Percentiles rank a stretch among this genome's conserved stretches.
phyloP scores from a whole-genome alignment of 1,140 invertebrate species.

The Musca domestica region DNA sequence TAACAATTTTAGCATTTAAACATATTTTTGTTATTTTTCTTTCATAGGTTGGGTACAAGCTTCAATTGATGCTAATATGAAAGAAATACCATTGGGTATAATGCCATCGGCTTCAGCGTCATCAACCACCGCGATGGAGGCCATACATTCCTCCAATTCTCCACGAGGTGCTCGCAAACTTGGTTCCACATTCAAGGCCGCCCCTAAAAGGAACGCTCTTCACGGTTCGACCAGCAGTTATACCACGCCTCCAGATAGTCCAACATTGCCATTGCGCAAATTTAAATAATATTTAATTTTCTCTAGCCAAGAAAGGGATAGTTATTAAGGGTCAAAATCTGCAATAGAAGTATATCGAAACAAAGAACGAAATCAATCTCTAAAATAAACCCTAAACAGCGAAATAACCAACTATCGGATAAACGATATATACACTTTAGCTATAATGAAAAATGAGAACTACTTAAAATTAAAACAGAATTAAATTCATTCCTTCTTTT shows the following conservation, averaged over 20 bases:
- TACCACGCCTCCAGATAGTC: constrained; percentile 57
- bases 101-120: constrained; percentile 43
- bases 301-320: constrained; percentile 19
- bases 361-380: neutral
- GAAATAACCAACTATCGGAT: neutral
- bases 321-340: no score
- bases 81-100: constrained; percentile 37
- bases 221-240: constrained; percentile 39
- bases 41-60: constrained; percentile 48
- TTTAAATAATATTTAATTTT: constrained; percentile 43
- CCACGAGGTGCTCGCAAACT: constrained; percentile 57
- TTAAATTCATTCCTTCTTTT: constrained; percentile 21
- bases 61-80: constrained; percentile 43
- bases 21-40: constrained; percentile 1
- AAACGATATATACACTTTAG: neutral
- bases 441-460: neutral
- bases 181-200: constrained; percentile 54
- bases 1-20: neutral
- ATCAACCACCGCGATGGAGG: constrained; percentile 47
- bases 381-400: constrained; percentile 15
- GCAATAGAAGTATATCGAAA: no score
- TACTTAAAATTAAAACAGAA: constrained; percentile 7
- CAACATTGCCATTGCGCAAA: constrained; percentile 50
- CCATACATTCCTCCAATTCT: constrained; percentile 41
- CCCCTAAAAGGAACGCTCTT: constrained; percentile 48